Evolutionary conservation across 2,888 invertebrate genomes (phyloP).

Genomic region (Heteromurus nitidus): DNA sequence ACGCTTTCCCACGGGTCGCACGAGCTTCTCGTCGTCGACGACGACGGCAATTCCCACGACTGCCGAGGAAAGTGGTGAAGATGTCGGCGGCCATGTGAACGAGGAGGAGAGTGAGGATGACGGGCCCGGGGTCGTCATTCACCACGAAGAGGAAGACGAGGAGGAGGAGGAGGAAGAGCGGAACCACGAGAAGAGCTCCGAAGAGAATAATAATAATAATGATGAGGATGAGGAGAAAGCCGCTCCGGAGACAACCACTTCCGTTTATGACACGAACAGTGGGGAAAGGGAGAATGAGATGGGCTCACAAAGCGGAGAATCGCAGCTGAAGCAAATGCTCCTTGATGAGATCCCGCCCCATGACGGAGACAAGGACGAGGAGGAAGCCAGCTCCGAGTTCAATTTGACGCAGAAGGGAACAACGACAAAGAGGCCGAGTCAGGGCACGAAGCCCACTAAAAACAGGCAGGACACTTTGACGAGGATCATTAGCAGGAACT

Average conservation of each 20-base stretch:
- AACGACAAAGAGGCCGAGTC: slow-evolving; percentile 4
- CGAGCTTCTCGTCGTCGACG: slow-evolving; percentile 50
- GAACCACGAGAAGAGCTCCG: slow-evolving; percentile 42
- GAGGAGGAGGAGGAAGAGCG: slow-evolving; percentile 5
- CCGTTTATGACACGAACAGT: slow-evolving; percentile 10
- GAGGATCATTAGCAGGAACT: slow-evolving; percentile 59
- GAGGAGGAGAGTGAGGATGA: slow-evolving; percentile 18
- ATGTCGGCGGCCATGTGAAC: slow-evolving; percentile 3
- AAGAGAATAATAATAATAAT: slow-evolving; percentile 22
- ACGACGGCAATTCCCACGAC: slow-evolving; percentile 23
- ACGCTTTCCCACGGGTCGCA: slow-evolving; percentile 62
- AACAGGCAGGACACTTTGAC: slow-evolving; percentile 36
- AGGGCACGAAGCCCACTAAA: slow-evolving; percentile 21
- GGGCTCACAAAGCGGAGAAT: slow-evolving; percentile 57
- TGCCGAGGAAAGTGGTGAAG: slow-evolving; percentile 9
- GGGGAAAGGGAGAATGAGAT: slow-evolving; percentile 39
- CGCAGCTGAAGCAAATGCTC: slow-evolving; percentile 70
- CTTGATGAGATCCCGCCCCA: slow-evolving; percentile 70
- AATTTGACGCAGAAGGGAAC: slow-evolving; percentile 42
- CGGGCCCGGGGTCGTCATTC: slow-evolving; percentile 9
- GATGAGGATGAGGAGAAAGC: neutral
- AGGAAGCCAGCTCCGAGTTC: slow-evolving; percentile 38
- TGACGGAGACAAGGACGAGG: slow-evolving; percentile 19
- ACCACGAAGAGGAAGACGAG: slow-evolving; percentile 18
- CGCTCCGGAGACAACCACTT: slow-evolving; percentile 5